phyloP scores from a whole-genome alignment of 2,797 vertebrate species.

The Paguma larvata region DNA sequence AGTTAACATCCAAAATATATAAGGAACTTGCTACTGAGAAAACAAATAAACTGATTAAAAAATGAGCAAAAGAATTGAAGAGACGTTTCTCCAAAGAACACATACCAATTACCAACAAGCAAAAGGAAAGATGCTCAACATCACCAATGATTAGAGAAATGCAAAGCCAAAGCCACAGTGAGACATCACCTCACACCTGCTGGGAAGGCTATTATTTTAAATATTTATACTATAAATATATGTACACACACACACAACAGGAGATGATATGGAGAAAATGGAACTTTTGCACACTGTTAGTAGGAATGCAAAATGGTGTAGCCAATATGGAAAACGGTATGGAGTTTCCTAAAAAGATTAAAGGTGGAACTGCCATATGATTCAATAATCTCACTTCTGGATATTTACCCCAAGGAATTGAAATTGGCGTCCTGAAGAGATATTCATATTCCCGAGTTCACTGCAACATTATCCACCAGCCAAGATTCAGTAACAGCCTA shows the following conservation, averaged over 20 bases:
- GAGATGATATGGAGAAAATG: neutral
- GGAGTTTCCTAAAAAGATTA: neutral
- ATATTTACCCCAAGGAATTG: neutral
- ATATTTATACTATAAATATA: neutral
- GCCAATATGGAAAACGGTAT: neutral
- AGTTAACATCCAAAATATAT: neutral
- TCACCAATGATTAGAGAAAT: neutral
- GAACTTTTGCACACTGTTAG: neutral
- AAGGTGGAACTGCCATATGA: neutral
- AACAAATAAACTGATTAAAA: neutral
- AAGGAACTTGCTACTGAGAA: neutral
- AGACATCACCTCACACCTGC: neutral
- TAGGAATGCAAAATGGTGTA: neutral
- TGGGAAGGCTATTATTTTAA: neutral
- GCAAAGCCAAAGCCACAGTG: neutral
- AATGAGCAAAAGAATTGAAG: neutral
- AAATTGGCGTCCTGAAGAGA: neutral
- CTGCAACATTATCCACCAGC: neutral
- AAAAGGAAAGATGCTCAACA: neutral
- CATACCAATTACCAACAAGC: neutral
- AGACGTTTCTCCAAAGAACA: neutral
- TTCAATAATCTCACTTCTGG: neutral
- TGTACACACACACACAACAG: neutral
- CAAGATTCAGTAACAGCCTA: neutral
- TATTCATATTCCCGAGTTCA: neutral